Evolutionary conservation across 92 coral and sea anemone species (phyloP), one percentile per base, ranked within the genome.

Genomic region (Nematostella vectensis): DNA sequence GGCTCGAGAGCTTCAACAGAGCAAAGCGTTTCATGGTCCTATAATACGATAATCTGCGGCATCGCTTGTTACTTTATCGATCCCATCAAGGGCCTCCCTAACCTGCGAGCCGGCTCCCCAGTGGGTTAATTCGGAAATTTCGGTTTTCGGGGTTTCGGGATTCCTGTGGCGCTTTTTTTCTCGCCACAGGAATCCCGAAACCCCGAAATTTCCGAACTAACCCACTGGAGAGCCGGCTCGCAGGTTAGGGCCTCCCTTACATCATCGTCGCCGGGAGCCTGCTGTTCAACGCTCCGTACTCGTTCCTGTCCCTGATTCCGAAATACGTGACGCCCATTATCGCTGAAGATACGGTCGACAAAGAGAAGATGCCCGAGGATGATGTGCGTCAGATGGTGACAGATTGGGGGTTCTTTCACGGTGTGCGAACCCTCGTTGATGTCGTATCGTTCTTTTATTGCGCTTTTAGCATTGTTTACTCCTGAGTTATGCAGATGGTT

Each of bases 1-100:
- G 76, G 76, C 24, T 64, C 9, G 76, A 59, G 37, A 70, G 76
- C 62, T 70, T 70, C 76, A 66, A 70, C 22, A 50, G 70, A 21
- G 76, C 76, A 23, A 61, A 59, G 18, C 31, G 29, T 30, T 0
- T 50, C 20, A 70, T 70, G 76, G 76, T 61, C 3, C 61, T 42
- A 15, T 43, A 54, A 29, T 70, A 69, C 76, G 4, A 20, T 70
- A 1, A 53, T 27, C 3, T 49, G 59, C 2, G 70, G 70, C 39
- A 51, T 61, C 24, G 70, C 74, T 6, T 65, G 65, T n/a, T 68
- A 56, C 31, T 57, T 64, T 18, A 58, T 68, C 39, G 20, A 68
- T 25, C 74, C 33, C n/a, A 59, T 40, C 23, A 68, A 68, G 58
- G 74, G 74, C 10, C 49, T 48, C 25, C 74, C 74, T 31, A 56